phyloP scores from a whole-genome alignment of 2,888 invertebrate species.

The Zelleria hepariella region DNA sequence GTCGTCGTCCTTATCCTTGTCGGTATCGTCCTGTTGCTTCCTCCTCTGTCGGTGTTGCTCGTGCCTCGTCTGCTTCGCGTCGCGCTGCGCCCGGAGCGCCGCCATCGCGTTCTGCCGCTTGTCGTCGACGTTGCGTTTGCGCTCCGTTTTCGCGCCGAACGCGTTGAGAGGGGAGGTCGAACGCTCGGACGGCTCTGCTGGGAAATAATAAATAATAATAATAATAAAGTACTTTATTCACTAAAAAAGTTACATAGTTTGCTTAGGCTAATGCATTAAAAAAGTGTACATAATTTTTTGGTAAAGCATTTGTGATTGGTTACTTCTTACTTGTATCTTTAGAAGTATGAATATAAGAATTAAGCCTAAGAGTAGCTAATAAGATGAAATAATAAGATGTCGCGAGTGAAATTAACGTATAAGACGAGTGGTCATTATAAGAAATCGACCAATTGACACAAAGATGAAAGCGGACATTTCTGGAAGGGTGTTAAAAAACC shows the following conservation, averaged over 20 bases:
- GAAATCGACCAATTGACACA: too few species aligned
- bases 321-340: too few species aligned
- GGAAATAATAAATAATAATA: not conserved
- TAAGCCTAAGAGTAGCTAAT: too few species aligned
- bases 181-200: slow-evolving; percentile 37
- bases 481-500: too few species aligned
- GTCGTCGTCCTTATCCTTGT: slow-evolving; percentile 60
- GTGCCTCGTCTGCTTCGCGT: slow-evolving; percentile 86
- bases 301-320: too few species aligned
- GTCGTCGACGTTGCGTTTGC: slow-evolving; percentile 91
- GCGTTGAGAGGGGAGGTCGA: slow-evolving; percentile 53
- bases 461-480: too few species aligned
- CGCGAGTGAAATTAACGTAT: too few species aligned
- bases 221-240: not conserved
- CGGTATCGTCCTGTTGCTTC: slow-evolving; percentile 54
- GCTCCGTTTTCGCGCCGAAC: slow-evolving; percentile 71
- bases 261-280: too few species aligned
- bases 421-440: too few species aligned
- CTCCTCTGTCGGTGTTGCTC: slow-evolving; percentile 72
- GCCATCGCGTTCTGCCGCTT: slow-evolving; percentile 96
- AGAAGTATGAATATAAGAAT: too few species aligned
- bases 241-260: not conserved
- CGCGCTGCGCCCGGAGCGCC: slow-evolving; percentile 88
- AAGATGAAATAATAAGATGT: too few species aligned
- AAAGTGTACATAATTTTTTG: too few species aligned